Base-by-base conservation (phyloP, 2,888 invertebrate genomes). In the Polyommatus iphigenia region DNA sequence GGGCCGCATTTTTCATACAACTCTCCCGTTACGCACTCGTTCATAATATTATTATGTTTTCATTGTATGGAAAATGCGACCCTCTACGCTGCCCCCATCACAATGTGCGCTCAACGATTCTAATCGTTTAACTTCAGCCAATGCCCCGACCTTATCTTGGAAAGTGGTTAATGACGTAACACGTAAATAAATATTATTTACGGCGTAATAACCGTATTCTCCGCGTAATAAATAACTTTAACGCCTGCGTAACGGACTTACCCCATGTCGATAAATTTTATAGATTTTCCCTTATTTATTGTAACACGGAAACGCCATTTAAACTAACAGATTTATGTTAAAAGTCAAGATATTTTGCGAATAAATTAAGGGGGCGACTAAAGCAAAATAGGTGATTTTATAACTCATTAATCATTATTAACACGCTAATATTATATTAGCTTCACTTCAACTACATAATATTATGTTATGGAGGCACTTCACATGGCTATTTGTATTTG, bases 161-260 rank as follows among this genome's bases (percentile, higher is more conserved):
- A 77, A 80, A 77, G 78, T 83, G 84, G 81, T 84, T 81, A 84
- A 85, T 83, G 84, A 83, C 81, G 81, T 84, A 83, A 82, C 83
- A 79, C 81, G 80, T 83, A 80, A 82, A 84, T 84, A 84, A 84
- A 84, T 83, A 84, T 83, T 82, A 84, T 85, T 83, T 84, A 84
- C 80, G 82, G 81, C 78, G 84, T 85, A 84, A 85, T 85, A 86
- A 84, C 83, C 83, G 83, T 81, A 83, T 84, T 84, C 83, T 81
- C 82, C 78, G 80, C 78, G 79, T 81, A 80, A 82, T 83, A 83
- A 82, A 83, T 83, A 83, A 82, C 79, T 81, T 81, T 82, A 81
- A 80, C 81, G 81, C 79, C 18, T 29, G 71, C 71, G 77, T 67
- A 71, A 71, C 77, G 78, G 77, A 50, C 67, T 67, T 67, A 15